Base-by-base conservation (phyloP, 1,140 invertebrate genomes). In the Tetramorium parvispinum region DNA sequence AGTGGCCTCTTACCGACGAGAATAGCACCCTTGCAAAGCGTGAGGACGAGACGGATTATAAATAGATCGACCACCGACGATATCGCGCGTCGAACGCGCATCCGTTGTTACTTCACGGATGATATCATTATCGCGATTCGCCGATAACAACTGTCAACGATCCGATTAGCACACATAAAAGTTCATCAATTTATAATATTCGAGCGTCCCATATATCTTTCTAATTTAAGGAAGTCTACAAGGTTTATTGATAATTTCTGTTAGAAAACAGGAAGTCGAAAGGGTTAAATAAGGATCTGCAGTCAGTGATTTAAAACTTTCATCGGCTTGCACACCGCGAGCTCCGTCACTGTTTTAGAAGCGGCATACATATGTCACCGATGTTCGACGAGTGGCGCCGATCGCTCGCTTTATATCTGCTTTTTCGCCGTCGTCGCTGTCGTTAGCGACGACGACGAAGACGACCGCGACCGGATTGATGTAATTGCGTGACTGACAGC, bases 401-500 rank as follows among this genome's bases (percentile, higher is more conserved):
- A 71, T 88, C 87, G 61, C 24, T 79, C 63, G 75, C 27, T 65
- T 75, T 57, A 65, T 27, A 68, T 32, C 51, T 75, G 37, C 70
- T 82, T 87, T 89, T 87, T 57, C 76, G 51, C 79, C 51, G 53
- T 1, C 87, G 70, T 63, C 87, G 87, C 40, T 75, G 76, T 81
- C 59, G 75, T 46, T 11, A 46, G 70, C 87, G 68, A 53, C 65
- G 51, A 37, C 57, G 51, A 37, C 57, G 66, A 82, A 53, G 51
- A 46, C 51, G 65, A 59, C 55, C 7, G 37, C 73, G 57, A 77
- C 27, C 79, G 89, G 91, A 93, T 92, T 89, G 90, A 92, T 92
- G 91, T 92, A 92, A 92, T 92, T 92, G 87, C 90, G 78, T 91
- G 90, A 91, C 85, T 91, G 87, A 86, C 87, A 89, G 89, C 86